Evolutionary conservation across 1,140 invertebrate species (phyloP).

Genomic region (Chymomyza costata): DNA sequence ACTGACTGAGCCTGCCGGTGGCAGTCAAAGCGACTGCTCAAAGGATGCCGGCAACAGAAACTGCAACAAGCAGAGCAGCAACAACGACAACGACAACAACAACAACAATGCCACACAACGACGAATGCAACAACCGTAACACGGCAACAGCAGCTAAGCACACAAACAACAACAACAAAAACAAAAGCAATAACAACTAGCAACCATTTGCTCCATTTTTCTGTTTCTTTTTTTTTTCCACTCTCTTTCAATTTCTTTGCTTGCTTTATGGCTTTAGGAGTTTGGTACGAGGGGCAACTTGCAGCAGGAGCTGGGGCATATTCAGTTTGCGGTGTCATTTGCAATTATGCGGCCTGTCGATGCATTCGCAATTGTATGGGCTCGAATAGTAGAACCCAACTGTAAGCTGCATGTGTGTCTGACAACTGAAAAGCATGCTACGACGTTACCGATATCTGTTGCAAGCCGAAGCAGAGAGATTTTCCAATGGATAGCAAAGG

Average conservation of each 20-base stretch:
- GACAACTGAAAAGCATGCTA: no score
- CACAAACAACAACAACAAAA: conserved; percentile 32
- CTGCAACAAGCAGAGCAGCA: neutral
- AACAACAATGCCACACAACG: conserved; percentile 14
- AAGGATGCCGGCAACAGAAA: conserved; percentile 46
- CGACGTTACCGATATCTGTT: no score
- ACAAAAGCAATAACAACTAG: conserved; percentile 1
- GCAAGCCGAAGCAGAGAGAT: no score
- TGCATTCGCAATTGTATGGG: conserved; percentile 37
- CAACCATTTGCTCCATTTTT: conserved; percentile 9
- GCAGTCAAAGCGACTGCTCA: conserved; percentile 54
- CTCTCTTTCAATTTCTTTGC: conserved; percentile 1
- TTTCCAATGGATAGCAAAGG: no score
- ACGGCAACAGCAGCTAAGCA: conserved; percentile 6
- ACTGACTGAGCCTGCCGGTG: conserved; percentile 11
- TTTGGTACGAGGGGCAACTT: neutral
- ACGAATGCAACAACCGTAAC: conserved; percentile 34
- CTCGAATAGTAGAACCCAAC: no score
- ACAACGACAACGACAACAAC: neutral
- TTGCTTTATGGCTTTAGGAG: neutral
- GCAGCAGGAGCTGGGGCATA: conserved; percentile 1
- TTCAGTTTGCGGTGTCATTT: conserved; percentile 49
- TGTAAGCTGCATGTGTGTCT: no score
- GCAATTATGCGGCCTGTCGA: conserved; percentile 45
- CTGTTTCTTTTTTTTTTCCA: conserved; percentile 1